Percentiles rank a stretch among this genome's conserved stretches.
Evolutionary conservation across 2,797 vertebrate genomes (phyloP).

Genomic region (Molossus molossus): DNA sequence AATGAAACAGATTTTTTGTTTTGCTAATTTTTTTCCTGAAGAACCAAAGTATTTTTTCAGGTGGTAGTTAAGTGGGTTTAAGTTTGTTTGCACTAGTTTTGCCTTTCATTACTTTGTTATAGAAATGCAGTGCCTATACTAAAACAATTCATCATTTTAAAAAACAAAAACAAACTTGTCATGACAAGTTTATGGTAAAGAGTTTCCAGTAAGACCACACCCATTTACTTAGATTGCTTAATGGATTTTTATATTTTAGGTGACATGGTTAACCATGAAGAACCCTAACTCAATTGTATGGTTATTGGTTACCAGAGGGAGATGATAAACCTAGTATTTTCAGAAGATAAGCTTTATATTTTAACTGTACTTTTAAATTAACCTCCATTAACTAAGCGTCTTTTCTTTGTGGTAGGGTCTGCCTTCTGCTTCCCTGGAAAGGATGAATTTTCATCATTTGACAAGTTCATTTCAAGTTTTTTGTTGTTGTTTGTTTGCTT

Average conservation of each 20-base stretch:
- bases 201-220: constrained; percentile 89
- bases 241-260: constrained; percentile 91
- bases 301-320: constrained; percentile 90
- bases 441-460: constrained; percentile 82
- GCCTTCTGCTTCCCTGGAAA: constrained; percentile 83
- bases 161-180: constrained; percentile 75
- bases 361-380: constrained; percentile 83
- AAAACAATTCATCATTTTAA: constrained; percentile 83
- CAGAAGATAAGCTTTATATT: constrained; percentile 89
- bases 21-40: constrained; percentile 88
- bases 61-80: constrained; percentile 90
- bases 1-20: constrained; percentile 89
- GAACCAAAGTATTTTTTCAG: constrained; percentile 92
- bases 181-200: constrained; percentile 88
- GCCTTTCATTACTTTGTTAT: constrained; percentile 91
- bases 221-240: constrained; percentile 89
- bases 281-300: constrained; percentile 88
- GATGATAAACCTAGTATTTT: constrained; percentile 92
- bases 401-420: constrained; percentile 84
- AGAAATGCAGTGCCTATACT: constrained; percentile 90
- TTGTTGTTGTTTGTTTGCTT: constrained; percentile 72
- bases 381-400: constrained; percentile 79
- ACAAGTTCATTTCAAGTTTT: constrained; percentile 81
- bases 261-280: constrained; percentile 89
- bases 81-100: constrained; percentile 90